Evolutionary conservation across 1,140 invertebrate species (phyloP), one percentile per base, ranked within the genome.

Genomic region (Polypedilum vanderplanki): DNA sequence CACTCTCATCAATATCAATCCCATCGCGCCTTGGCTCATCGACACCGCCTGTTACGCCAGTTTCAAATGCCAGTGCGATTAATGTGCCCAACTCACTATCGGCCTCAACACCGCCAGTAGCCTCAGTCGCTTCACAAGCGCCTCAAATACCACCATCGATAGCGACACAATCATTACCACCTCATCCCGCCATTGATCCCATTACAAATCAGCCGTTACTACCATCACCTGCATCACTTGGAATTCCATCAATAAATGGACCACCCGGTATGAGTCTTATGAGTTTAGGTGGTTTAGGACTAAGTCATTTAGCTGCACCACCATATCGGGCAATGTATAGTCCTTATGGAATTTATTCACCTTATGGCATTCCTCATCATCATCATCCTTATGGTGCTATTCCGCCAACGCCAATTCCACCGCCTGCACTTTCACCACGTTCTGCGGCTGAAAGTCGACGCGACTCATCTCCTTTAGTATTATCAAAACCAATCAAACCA

Each of bases 1-100:
- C 75, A 40, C 41, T 75, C 7, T 74, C 75, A 76, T 70, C 74
- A 24, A 75, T 77, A 33, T 46, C 74, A 41, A 75, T 75, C 7
- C 70, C 75, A 46, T 70, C 65, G 20, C 15, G 65, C n/a, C 18
- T 70, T n/a, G 65, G 65, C 17, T 70, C 65, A 70, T 70, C 65
- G 20, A 70, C 65, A 9, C 65, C 65, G 8, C 65, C 65, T 7
- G 65, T 70, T 70, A 9, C 18, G 15, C 65, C 65, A 18, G 65
- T 70, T 7, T 70, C 65, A 20, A 70, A 7, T 57, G 46, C 46
- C 12, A 57, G 15, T 57, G 12, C 46, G n/a, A 57, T n/a, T 4
- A 57, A 57, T 57, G n/a, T n/a, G 12, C 46, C 46, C n/a, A 57
- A 33, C 24, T 33, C 24, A 33, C 24, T 33, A 33, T 33, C 24